A percentile compares a stretch with the other conserved stretches of the same genome.
Evolutionary conservation across 2,888 invertebrate species (phyloP).

Genomic region (Agrilus mali): DNA sequence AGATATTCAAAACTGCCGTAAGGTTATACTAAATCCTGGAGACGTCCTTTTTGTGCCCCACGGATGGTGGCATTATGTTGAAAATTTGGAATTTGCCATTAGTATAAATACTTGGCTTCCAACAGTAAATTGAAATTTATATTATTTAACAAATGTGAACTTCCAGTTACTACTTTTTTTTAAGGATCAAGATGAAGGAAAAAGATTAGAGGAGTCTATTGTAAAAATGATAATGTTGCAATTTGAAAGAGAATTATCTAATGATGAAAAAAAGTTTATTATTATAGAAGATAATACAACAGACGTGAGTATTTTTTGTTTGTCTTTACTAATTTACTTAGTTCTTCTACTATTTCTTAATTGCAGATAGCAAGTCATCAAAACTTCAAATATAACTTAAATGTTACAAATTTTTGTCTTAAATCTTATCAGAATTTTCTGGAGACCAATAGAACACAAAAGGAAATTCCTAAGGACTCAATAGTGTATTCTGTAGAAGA

Average conservation of each 20-base stretch:
- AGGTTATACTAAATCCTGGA: constrained; percentile 64
- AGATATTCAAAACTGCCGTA: constrained; percentile 22
- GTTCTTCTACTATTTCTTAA: no score
- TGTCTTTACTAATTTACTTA: neutral
- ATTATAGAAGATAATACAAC: constrained; percentile 57
- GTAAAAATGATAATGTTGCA: constrained; percentile 53
- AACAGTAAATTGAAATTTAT: constrained; percentile 37
- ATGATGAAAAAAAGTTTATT: constrained; percentile 36
- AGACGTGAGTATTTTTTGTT: neutral
- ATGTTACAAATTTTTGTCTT: no score
- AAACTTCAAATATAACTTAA: no score
- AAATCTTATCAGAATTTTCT: no score
- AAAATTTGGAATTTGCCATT: constrained; percentile 61
- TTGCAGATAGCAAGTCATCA: no score
- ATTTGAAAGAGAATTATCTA: constrained; percentile 42
- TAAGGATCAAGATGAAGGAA: constrained; percentile 36
- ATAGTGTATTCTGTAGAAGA: neutral
- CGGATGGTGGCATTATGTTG: constrained; percentile 97
- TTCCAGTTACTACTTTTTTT: constrained; percentile 10
- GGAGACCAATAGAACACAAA: neutral
- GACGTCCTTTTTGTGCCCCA: constrained; percentile 81
- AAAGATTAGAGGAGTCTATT: constrained; percentile 49
- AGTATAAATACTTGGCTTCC: constrained; percentile 62
- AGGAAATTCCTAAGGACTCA: neutral
- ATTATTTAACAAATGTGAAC: constrained; percentile 4